These are phyloP conservation scores for Dendronephthya gigantea DNA, from an alignment of 64 coral and sea anemone genomes.

Conservation along the genomic window DNA sequence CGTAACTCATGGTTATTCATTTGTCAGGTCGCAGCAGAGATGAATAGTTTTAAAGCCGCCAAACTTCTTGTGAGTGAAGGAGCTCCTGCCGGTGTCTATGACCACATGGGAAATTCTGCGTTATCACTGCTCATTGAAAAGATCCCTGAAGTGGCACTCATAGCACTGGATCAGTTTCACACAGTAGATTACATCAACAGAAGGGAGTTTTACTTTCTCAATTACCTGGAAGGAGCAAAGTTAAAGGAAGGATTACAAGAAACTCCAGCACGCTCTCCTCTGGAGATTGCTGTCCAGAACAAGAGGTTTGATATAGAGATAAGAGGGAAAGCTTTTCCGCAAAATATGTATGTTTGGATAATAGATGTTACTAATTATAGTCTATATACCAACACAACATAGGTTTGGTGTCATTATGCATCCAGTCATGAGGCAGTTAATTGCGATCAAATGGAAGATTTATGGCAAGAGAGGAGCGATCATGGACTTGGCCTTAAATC, in stretches of 20 bases:
- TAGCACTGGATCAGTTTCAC: background rate
- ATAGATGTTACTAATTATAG: too few species aligned
- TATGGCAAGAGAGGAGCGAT: background rate
- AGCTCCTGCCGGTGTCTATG: background rate
- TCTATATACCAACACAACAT: background rate
- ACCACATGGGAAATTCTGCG: background rate
- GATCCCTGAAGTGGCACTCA: background rate
- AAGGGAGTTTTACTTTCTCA: background rate
- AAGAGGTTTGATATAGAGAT: background rate
- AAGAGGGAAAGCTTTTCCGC: background rate
- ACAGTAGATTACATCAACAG: background rate
- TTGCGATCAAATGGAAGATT: background rate
- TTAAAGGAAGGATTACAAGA: background rate
- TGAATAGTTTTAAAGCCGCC: background rate
- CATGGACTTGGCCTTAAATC: background rate
- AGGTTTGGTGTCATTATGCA: slow-evolving; percentile 4
- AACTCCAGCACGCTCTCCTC: background rate
- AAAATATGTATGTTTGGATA: too few species aligned
- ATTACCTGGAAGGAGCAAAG: background rate
- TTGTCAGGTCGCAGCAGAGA: background rate
- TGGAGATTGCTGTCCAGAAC: slow-evolving; percentile 1
- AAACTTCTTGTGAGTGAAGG: background rate
- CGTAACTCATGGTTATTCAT: background rate
- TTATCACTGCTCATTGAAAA: slow-evolving; percentile 6
- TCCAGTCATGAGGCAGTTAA: background rate